Conservation (phyloP, 2,113 vertebrate genomes). For the Myiopsitta monachus region DNA sequence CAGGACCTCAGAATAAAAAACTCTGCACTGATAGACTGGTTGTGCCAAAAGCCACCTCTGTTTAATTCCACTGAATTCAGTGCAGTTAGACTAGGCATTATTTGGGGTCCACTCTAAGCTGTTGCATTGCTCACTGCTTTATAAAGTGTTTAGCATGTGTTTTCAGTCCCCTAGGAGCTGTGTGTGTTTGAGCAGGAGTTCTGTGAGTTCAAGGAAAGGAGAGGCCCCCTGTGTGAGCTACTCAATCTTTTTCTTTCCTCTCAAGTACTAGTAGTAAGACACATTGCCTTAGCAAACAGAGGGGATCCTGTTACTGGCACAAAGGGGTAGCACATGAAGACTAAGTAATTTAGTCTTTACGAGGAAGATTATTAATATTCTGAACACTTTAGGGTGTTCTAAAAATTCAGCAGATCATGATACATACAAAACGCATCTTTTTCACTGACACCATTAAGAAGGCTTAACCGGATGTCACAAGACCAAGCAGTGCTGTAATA, state of each 20-base stretch:
- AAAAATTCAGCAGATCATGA: neutral
- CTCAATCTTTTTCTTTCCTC: neutral
- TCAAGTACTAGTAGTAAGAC: neutral
- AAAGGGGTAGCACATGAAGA: neutral
- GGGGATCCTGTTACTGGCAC: neutral
- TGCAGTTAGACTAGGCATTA: neutral
- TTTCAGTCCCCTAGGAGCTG: neutral
- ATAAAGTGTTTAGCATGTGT: neutral
- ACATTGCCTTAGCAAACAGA: neutral
- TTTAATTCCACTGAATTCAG: neutral
- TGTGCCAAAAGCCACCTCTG: neutral
- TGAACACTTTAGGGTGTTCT: neutral
- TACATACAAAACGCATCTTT: neutral
- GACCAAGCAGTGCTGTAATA: neutral
- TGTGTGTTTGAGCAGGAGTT: neutral
- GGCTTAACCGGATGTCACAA: neutral
- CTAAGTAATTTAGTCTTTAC: neutral
- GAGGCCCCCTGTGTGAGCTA: neutral
- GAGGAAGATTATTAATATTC: neutral
- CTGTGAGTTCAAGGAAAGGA: neutral
- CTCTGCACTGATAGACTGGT: neutral
- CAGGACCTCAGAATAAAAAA: neutral
- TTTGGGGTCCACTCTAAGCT: neutral
- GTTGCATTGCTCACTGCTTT: neutral
- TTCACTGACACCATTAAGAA: neutral